Evolutionary conservation across 2,888 invertebrate genomes (phyloP), one percentile per base, ranked within the genome.

Genomic region (Andrena dorsata): DNA sequence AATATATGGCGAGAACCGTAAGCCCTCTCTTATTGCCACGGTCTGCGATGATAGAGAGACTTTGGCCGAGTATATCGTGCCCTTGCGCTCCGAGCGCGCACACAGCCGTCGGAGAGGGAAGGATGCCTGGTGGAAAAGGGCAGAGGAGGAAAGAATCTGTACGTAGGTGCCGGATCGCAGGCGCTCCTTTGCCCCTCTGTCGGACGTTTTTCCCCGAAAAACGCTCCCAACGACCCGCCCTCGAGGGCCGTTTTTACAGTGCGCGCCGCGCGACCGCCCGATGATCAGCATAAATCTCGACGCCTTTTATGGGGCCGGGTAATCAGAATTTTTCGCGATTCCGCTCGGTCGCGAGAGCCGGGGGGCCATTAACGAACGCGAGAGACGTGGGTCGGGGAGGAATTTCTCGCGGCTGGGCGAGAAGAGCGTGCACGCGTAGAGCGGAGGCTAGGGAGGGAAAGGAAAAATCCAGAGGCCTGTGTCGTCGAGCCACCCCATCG

Each of bases 1-100:
- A 92, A 93, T 93, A 93, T 93, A 93, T 90, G 90, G 90, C 87
- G 88, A 85, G 90, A 89, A 88, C 89, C 88, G 91, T 92, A 92
- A 92, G 90, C 91, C 90, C 91, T 90, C 90, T 91, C 90, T 92
- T 91, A 92, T 92, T 92, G 91, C 91, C 87, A 79, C 80, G 88
- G 83, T 28, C 87, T 53, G 84, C 83, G 86, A 88, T 86, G 89
- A 89, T 88, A 88, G 88, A 88, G 88, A 85, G 88, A 88, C 87
- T 86, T 35, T 66, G 79, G 74, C 68, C 77, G 10, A 20, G 56
- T 56, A 56, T 56, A 56, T 56, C 56, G 78, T 66, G 79, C 41
- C 28, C 13, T 41, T 1, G 41, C 72, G 76, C 61, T 72, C 60
- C n/a, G 75, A 51, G 61, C 71, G 30, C 49, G 71, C 63, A 16